Base-by-base conservation (phyloP, 2,888 invertebrate genomes). In the Oscheius sp. region DNA sequence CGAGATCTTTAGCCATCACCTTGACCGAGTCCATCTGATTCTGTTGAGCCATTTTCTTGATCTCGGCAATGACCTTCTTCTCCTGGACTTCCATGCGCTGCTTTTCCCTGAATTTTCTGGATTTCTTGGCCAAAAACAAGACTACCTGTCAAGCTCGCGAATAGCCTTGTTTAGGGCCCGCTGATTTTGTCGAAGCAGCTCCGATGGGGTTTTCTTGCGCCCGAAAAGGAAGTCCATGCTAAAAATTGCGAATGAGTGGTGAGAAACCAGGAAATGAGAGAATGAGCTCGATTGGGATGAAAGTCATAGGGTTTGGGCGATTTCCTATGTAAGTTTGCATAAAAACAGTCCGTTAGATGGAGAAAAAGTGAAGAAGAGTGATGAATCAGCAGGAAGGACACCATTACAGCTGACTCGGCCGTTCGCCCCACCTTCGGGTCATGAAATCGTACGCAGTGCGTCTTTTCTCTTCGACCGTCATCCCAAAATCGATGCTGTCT, bases 1-100 rank as follows among this genome's bases (percentile, higher is more conserved):
- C 99, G 82, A 99, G 91, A 91, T 99, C 99, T 90, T 96, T 96
- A 0, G 99, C 99, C 98, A 99, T 98, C 84, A 99, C 97, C 92
- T 96, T 98, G 0, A 99, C 99, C 13, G 99, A 96, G 91, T 99
- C 98, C 96, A 99, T 99, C 92, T 99, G 99, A 13, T 96, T 96
- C 89, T 96, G 95, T 89, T 99, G 99, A 0, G 99, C 99, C 91
- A 98, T 93, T 91, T 97, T 98, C 90, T 99, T 99, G 79, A 99
- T 99, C 89, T 99, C 99, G 0, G 93, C 93, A 78, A 99, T 99
- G 78, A 98, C 94, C 91, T 98, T 99, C 91, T 99, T 99, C 90
- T 99, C 99, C 89, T 98, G 97, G 87, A 95, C 95, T 90, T 99
- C 98, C 96, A 99, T 96, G n/a, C 81, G 75, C 32, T 70, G 73